Evolutionary conservation across 2,797 vertebrate species (phyloP).

Genomic region (Phylloscopus collybita): DNA sequence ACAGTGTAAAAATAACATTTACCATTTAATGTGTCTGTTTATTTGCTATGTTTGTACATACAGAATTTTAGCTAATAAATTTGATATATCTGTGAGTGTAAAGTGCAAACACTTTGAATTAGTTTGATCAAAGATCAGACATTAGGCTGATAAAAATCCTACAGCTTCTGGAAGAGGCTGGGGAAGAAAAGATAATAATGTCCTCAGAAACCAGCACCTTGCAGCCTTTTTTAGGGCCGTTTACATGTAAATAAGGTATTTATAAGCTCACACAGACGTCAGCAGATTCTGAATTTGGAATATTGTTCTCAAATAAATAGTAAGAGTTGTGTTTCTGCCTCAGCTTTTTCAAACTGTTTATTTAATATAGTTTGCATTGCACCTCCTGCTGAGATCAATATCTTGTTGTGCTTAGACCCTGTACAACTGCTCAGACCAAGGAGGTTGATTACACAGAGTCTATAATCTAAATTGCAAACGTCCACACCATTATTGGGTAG

Average conservation of each 20-base stretch:
- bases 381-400: conserved; percentile 10
- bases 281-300: conserved; percentile 42
- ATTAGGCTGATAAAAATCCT: conserved; percentile 73
- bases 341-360: conserved; percentile 19
- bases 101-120: conserved; percentile 73
- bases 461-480: neutral
- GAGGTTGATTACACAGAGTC: neutral
- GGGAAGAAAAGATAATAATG: neutral
- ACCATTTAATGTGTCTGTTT: conserved; percentile 66
- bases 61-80: conserved; percentile 71
- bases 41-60: conserved; percentile 44
- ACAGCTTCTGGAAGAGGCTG: conserved; percentile 35
- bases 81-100: conserved; percentile 47
- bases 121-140: conserved; percentile 71
- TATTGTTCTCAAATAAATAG: conserved; percentile 29
- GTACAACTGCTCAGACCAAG: neutral
- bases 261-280: conserved; percentile 46
- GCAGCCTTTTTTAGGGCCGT: conserved; percentile 40
- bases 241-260: conserved; percentile 65
- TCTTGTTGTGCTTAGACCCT: neutral
- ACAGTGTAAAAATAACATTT: conserved; percentile 49
- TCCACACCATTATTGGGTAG: accelerated
- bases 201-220: conserved; percentile 26
- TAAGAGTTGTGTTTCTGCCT: neutral
- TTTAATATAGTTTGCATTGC: neutral